Conservation (phyloP, 2,797 vertebrate species). For the Mallotus villosus region DNA sequence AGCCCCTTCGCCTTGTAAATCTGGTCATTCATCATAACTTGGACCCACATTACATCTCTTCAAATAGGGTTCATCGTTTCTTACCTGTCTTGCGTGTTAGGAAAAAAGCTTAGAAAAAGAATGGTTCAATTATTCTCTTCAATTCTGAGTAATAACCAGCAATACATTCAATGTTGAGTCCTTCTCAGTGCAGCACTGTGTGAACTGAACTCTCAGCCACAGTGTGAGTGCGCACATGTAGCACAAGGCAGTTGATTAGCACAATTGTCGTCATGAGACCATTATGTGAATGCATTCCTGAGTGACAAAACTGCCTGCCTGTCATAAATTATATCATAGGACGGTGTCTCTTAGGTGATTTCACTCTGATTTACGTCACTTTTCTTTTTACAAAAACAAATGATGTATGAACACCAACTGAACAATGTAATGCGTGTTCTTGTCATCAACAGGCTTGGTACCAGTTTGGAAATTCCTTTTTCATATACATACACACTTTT, state of each 20-base stretch:
- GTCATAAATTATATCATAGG: not conserved
- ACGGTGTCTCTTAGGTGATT: not conserved
- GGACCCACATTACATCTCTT: no score
- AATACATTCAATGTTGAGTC: not conserved
- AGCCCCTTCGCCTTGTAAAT: no score
- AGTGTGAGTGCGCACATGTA: slow-evolving; percentile 7
- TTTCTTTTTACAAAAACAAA: not conserved
- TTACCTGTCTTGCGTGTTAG: slow-evolving; percentile 7
- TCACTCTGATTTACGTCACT: not conserved
- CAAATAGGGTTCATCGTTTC: not conserved
- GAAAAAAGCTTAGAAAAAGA: not conserved
- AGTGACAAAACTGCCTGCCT: not conserved
- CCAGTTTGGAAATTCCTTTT: no score
- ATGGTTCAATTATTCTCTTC: not conserved
- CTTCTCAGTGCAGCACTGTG: not conserved
- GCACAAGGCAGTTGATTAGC: slow-evolving; percentile 37
- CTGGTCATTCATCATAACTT: no score
- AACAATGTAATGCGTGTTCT: no score
- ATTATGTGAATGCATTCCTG: not conserved
- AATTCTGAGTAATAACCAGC: no score
- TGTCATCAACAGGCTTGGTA: no score
- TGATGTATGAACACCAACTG: not conserved
- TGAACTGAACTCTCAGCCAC: slow-evolving; percentile 6
- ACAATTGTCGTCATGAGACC: slow-evolving; percentile 45
- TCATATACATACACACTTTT: no score